Evolutionary conservation across 1,140 invertebrate genomes (phyloP).

Genomic region (Magallana gigas): DNA sequence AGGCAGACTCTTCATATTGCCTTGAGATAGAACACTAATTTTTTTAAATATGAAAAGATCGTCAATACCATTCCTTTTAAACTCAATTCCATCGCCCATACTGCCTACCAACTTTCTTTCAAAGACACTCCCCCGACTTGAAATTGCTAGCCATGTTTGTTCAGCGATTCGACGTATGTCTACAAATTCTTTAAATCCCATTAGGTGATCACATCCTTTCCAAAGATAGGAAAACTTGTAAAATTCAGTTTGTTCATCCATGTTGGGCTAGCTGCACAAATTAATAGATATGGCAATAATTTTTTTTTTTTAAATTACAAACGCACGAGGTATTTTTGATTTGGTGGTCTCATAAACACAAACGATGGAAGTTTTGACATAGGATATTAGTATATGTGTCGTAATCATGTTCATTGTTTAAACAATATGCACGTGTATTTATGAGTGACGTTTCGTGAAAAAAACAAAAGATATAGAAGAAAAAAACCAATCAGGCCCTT

Average conservation of each 20-base stretch:
- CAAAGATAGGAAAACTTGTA: neutral
- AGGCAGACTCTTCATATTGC: neutral
- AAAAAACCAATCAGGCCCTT: no score
- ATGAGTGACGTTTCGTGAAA: no score
- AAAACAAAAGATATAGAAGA: no score
- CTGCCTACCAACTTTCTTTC: neutral
- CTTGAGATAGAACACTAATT: neutral
- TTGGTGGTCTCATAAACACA: no score
- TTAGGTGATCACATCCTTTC: neutral
- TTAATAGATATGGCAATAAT: no score
- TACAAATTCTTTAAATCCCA: neutral
- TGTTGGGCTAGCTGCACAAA: neutral
- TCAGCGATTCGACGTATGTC: neutral
- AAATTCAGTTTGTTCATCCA: neutral
- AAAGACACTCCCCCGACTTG: neutral
- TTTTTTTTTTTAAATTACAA: no score
- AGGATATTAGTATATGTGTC: no score
- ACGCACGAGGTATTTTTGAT: no score
- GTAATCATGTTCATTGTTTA: no score
- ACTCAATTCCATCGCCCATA: neutral
- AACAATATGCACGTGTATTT: no score
- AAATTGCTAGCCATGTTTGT: neutral
- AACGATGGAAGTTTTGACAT: no score
- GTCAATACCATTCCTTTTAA: neutral
- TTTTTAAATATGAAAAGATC: neutral